Base-by-base conservation (phyloP, 2,888 invertebrate genomes). In the Ectemnius cavifrons region DNA sequence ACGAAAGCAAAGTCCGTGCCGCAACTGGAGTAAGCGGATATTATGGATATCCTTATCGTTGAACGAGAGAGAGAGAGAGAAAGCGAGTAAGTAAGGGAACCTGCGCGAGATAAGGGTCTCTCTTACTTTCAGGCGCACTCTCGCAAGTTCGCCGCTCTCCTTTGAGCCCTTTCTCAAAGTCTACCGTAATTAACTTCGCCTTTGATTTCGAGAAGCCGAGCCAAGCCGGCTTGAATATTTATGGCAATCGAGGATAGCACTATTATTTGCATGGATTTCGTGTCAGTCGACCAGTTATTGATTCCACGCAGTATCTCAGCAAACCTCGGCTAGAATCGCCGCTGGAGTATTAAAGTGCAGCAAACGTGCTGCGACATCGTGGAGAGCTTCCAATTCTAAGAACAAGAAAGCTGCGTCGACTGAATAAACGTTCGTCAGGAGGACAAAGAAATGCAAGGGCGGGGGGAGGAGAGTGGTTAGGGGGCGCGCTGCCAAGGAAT, bases 401-500 rank as follows among this genome's bases (percentile, higher is more conserved):
- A 37, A 37, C 8, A 37, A 11, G 37, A 11, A 37, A 4, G 37
- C 37, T 37, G 37, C 8, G 8, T 1, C 8, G 37, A 37, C 37
- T 37, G 37, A 37, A 37, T 37, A 37, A 37, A 37, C 37, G 37
- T 11, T 37, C 37, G 37, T 37, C 37, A 37, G 37, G 37, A 11
- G 37, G 37, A 37, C 37, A 37, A 37, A 37, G 37, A 37, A 37
- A 8, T 37, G 37, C 37, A 8, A 37, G 37, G 37, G 37, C 3
- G n/a, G n/a, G n/a, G n/a, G n/a, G n/a, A 3, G 3, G 23, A 3
- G 23, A 23, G n/a, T 23, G 23, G 23, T 2, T 63, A 65, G 47
- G 61, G 62, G 28, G 65, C 61, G 72, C 57, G 37, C 59, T 18
- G 71, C 69, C 69, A 63, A 75, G 74, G 76, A 78, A 82, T 79